phyloP scores from a whole-genome alignment of 2,797 vertebrate genomes.

The Gymnoscopelus braueri region DNA sequence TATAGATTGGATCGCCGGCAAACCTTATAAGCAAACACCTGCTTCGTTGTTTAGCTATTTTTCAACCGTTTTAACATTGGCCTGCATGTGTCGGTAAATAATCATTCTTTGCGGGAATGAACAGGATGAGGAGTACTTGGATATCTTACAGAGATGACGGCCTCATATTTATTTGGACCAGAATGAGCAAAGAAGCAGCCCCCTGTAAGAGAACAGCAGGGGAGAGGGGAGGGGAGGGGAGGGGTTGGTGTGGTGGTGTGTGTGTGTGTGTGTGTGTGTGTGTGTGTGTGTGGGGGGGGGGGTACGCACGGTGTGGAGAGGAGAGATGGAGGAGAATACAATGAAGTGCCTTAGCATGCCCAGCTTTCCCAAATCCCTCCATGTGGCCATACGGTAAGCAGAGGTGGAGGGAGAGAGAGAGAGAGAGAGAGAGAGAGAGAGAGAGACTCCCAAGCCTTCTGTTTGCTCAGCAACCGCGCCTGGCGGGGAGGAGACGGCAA shows the following conservation, averaged over 20 bases:
- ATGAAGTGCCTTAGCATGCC: conserved; percentile 80
- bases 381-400: conserved; percentile 64
- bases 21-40: too few species aligned
- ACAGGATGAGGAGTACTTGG: not conserved
- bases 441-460: conserved; percentile 62
- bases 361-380: conserved; percentile 75
- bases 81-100: too few species aligned
- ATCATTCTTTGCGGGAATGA: not conserved
- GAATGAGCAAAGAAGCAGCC: conserved; percentile 49
- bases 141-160: not conserved
- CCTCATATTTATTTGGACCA: conserved; percentile 30
- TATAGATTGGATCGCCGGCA: too few species aligned
- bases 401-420: conserved; percentile 60
- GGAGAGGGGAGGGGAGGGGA: conserved; percentile 51
- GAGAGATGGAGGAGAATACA: conserved; percentile 80
- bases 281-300: conserved; percentile 49
- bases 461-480: conserved; percentile 76
- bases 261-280: too few species aligned
- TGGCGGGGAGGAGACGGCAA: conserved; percentile 50
- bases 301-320: conserved; percentile 44
- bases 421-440: too few species aligned
- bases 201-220: conserved; percentile 55
- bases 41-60: too few species aligned
- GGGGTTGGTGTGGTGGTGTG: not conserved
- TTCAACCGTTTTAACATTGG: too few species aligned